Base-by-base conservation (phyloP, 64 coral and sea anemone species). In the Actinia tenebrosa region DNA sequence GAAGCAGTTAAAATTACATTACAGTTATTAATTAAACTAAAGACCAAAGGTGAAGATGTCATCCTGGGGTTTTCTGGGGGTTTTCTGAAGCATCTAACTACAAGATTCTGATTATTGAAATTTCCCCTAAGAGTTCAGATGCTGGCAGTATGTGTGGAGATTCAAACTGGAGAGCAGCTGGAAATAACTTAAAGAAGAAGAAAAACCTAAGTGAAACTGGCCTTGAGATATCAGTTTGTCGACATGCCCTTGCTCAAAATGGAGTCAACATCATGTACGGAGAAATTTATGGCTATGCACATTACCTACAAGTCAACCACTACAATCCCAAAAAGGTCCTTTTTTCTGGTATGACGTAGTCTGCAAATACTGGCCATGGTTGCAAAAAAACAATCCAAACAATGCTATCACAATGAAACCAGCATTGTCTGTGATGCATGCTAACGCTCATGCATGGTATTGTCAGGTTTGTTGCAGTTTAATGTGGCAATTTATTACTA, bases 321-420 rank as follows among this genome's bases (percentile, higher is more conserved):
- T 85, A 45, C 42, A 78, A 84, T 25, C 82, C 86, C 45, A 86
- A 85, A 13, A 86, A 86, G 23, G 83, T 86, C 6, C 5, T 68
- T 93, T 86, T 53, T 88, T 93, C 52, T 93, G 91, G 91, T 93
- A 93, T 52, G 81, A 93, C 85, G 91, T 93, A 3, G 71, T 93
- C 0, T 93, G 91, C 43, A 88, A 89, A 66, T 93, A 89, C n/a
- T 93, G 91, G 91, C 86, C 87, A 20, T 93, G 87, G 91, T 69
- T 92, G 11, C 80, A 85, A 20, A 92, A 89, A 45, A 23, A 92
- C 84, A 64, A 88, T 16, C 26, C 23, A 10, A 46, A 20, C 53
- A 79, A 22, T 78, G 46, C 86, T 45, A 42, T 75, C 10, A 84
- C 64, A 63, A 92, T 92, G 91, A 92, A 89, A 37, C 81, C 91